Conservation (phyloP, 2,888 invertebrate genomes). For the Neria commutata region DNA sequence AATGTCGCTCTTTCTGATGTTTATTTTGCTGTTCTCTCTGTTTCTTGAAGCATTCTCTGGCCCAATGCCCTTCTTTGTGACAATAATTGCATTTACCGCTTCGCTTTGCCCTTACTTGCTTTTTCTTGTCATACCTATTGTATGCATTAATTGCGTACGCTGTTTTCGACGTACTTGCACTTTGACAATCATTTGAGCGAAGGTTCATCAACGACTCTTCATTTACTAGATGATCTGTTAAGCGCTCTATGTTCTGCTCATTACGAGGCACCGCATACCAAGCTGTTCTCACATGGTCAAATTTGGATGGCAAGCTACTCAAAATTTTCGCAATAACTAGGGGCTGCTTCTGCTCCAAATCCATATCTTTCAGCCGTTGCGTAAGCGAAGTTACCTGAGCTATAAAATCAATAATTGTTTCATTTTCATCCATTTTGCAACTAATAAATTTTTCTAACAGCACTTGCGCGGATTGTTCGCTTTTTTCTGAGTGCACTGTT, state of each 20-base stretch:
- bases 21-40: slow-evolving; percentile 22
- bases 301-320: slow-evolving; percentile 26
- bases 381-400: slow-evolving; percentile 24
- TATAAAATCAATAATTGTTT: slow-evolving; percentile 25
- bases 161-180: not conserved
- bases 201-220: slow-evolving; percentile 24
- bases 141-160: slow-evolving; percentile 13
- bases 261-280: slow-evolving; percentile 30
- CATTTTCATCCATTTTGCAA: slow-evolving; percentile 25
- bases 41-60: slow-evolving; percentile 26
- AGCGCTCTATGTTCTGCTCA: slow-evolving; percentile 20
- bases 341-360: slow-evolving; percentile 25
- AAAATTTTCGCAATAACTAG: slow-evolving; percentile 24
- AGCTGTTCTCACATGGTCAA: slow-evolving; percentile 29
- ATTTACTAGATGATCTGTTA: slow-evolving; percentile 27
- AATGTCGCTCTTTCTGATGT: too few relatives aligned
- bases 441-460: slow-evolving; percentile 32
- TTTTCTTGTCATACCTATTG: too few relatives aligned
- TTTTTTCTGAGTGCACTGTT: slow-evolving; percentile 30
- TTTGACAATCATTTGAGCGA: slow-evolving; percentile 6
- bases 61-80: slow-evolving; percentile 27
- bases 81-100: slow-evolving; percentile 27
- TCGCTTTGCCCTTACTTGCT: too few relatives aligned
- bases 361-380: slow-evolving; percentile 29
- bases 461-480: slow-evolving; percentile 27